Conservation (phyloP, 2,888 invertebrate genomes). For the Ctenicera cuprea region DNA sequence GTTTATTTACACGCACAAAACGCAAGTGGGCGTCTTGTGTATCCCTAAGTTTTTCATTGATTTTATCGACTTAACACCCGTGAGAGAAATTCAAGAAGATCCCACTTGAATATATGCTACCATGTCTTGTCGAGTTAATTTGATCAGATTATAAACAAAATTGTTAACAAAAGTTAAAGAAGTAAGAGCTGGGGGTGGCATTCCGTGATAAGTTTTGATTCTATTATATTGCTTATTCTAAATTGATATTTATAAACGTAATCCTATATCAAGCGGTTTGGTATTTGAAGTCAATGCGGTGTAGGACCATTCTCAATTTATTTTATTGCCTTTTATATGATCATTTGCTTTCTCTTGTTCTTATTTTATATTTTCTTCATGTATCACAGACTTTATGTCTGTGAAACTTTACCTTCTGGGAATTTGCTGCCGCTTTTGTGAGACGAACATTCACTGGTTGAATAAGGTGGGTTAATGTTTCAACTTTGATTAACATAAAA, state of each 20-base stretch:
- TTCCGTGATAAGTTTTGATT: background rate
- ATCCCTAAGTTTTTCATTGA: background rate
- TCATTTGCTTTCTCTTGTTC: constrained; percentile 1
- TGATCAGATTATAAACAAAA: background rate
- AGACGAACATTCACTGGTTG: too few relatives aligned
- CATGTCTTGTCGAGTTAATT: background rate
- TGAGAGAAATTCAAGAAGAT: constrained; percentile 14
- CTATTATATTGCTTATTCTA: constrained; percentile 1
- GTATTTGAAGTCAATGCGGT: constrained; percentile 6
- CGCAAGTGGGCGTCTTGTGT: constrained; percentile 8
- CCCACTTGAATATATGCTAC: background rate
- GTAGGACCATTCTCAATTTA: background rate
- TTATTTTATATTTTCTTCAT: constrained; percentile 6
- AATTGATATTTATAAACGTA: constrained; percentile 9
- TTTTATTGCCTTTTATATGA: constrained; percentile 5
- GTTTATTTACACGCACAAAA: background rate
- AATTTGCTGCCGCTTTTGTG: background rate
- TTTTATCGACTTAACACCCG: constrained; percentile 26
- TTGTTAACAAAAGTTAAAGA: background rate
- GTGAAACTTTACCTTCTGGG: background rate
- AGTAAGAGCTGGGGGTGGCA: background rate
- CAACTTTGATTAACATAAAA: too few relatives aligned
- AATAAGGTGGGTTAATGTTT: too few relatives aligned
- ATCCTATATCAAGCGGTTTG: constrained; percentile 1
- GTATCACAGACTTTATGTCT: background rate